Base-by-base conservation (phyloP, 1,140 invertebrate genomes). In the Tetramorium simillimum region DNA sequence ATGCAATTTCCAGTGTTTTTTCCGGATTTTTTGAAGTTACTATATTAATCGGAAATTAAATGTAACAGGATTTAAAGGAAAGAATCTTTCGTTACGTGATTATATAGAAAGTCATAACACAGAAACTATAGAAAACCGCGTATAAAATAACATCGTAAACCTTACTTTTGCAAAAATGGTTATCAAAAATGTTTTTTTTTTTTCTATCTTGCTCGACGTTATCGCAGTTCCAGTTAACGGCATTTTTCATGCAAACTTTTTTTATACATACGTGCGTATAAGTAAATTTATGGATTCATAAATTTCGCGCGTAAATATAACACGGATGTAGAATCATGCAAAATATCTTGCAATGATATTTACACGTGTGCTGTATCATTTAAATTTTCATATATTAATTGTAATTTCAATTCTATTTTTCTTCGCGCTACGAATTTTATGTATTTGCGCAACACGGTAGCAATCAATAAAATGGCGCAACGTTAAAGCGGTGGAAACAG, bases 361-460 rank as follows among this genome's bases (percentile, higher is more conserved):
- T 60, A 28, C 65, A 81, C 37, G 49, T 69, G 49, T 33, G 33
- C 18, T 37, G 40, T 70, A 46, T 40, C 28, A 60, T 28, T 73
- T n/a, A 49, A 73, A 73, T 81, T 81, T 81, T 70, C 16, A 70
- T 84, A 60, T 37, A 84, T 60, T 82, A 33, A 81, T 81, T 46
- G 33, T 73, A 58, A 82, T 62, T 46, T 84, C 9, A 14, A 73
- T 37, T 84, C 51, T 62, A 73, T 72, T 84, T 73, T 46, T 40
- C 73, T 43, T 40, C 28, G 12, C 3, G n/a, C 33, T 46, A 18
- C 6, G 14, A 12, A 84, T 73, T 84, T 84, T 73, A 62, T 21
- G 14, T 60, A 49, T 84, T 46, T 84, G 9, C 16, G 4, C 12
- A 24, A 73, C 24, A 58, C 28, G 24, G 10, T 21, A 24, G 1